Evolutionary conservation across 2,113 vertebrate genomes (phyloP).

Genomic region (Corynorhinus townsendii): DNA sequence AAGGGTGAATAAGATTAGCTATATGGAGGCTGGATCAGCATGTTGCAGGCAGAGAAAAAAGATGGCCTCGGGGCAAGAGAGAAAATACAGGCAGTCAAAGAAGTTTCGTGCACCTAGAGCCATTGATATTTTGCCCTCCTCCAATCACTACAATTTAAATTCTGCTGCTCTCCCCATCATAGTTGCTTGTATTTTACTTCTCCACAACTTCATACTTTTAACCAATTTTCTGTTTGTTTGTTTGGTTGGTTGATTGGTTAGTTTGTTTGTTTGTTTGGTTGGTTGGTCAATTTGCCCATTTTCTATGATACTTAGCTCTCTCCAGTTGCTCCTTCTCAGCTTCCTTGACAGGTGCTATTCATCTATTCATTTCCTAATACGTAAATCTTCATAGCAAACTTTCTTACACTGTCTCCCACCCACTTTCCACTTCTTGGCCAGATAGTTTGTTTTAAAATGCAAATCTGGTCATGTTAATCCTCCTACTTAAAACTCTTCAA

Average conservation of each 20-base stretch:
- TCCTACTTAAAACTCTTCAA: neutral
- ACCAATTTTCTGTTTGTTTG: neutral
- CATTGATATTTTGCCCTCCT: neutral
- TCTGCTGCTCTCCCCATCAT: neutral
- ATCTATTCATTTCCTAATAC: neutral
- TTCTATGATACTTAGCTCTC: neutral
- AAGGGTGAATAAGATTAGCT: neutral
- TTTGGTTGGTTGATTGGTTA: neutral
- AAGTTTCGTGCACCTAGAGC: neutral
- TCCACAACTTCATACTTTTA: neutral
- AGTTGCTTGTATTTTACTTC: neutral
- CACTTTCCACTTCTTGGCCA: neutral
- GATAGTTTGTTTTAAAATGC: constrained; percentile 40
- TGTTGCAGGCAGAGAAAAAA: neutral
- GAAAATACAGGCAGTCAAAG: neutral
- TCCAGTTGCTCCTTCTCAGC: neutral
- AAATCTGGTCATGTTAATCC: neutral
- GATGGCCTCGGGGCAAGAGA: neutral
- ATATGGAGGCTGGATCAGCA: neutral
- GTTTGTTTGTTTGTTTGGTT: neutral
- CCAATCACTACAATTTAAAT: neutral
- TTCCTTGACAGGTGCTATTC: neutral
- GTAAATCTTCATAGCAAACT: neutral
- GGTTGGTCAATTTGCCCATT: neutral
- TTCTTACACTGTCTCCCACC: neutral